Base-by-base conservation (phyloP, 2,888 invertebrate species). In the Trachelus stipa region DNA sequence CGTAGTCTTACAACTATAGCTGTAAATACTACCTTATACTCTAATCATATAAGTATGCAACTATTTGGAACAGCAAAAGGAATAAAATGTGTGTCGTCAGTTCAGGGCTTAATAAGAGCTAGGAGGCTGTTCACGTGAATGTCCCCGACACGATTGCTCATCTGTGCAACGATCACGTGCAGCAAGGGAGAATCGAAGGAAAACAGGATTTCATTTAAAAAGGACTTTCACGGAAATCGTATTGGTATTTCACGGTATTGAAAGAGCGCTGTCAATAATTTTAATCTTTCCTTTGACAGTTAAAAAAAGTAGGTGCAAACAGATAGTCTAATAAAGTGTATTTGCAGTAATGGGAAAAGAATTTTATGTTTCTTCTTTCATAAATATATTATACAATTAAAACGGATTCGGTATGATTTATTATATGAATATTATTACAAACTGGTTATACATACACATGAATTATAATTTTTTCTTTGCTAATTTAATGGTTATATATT, bases 71-170 rank as follows among this genome's bases (percentile, higher is more conserved):
- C 76, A 81, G 76, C 74, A 73, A 73, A 73, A 71, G 73, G 76
- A 34, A 68, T 68, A 31, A 71, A 40, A 76, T 78, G 37, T 76
- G 68, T 76, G 69, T 35, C 75, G 75, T 31, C 77, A 30, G 69
- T 76, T 74, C 69, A 75, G 40, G 56, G 40, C 35, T 77, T 15
- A 15, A 40, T 79, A 73, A 37, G 78, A 71, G 76, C 76, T 80
- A 84, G 81, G 86, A 83, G 85, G 85, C 81, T 85, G 87, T 86
- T 87, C 87, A 87, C 86, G 87, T 87, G 87, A 81, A 81, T 81
- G 83, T 74, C 85, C 85, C 83, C 85, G 85, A 84, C 83, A 83
- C 77, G 76, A 75, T 80, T 82, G 23, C 34, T 30, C 73, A 35
- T 71, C 40, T 74, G 71, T n/a, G 15, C 56, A 23, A 11, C 12